Evolutionary conservation across 2,888 invertebrate species (phyloP).

Genomic region (Thymelicus sylvestris): DNA sequence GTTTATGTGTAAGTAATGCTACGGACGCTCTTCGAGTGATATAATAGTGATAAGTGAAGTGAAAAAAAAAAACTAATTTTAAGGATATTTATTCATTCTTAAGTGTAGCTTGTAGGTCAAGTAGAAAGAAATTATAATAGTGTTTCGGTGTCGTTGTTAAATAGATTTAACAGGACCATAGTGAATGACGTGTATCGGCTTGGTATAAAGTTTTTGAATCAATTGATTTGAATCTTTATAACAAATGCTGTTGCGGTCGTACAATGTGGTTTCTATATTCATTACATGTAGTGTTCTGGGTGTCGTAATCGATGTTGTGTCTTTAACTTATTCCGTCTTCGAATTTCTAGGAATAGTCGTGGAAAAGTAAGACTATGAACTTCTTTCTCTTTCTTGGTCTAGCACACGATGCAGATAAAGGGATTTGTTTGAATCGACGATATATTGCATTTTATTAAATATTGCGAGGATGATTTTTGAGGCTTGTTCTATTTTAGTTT

Average conservation of each 20-base stretch:
- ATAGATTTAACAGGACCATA: background rate
- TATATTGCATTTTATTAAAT: no score
- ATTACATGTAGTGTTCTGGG: background rate
- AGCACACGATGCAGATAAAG: no score
- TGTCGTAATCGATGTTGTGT: conserved; percentile 3
- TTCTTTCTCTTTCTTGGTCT: background rate
- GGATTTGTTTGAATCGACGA: no score
- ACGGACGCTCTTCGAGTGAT: conserved; percentile 1
- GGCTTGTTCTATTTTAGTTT: background rate
- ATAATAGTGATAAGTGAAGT: background rate
- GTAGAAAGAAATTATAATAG: background rate
- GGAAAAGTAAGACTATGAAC: background rate
- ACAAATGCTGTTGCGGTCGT: background rate
- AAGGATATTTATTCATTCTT: background rate
- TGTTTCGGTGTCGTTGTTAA: background rate
- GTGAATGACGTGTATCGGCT: background rate
- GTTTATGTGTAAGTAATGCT: background rate
- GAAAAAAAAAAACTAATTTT: background rate
- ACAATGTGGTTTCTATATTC: background rate
- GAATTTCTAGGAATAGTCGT: background rate
- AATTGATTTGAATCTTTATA: background rate
- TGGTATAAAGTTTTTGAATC: background rate
- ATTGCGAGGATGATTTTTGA: background rate
- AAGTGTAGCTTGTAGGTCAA: background rate
- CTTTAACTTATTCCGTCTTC: background rate